Evolutionary conservation across 2,888 invertebrate genomes (phyloP).

Genomic region (Crocallis elinguaria): DNA sequence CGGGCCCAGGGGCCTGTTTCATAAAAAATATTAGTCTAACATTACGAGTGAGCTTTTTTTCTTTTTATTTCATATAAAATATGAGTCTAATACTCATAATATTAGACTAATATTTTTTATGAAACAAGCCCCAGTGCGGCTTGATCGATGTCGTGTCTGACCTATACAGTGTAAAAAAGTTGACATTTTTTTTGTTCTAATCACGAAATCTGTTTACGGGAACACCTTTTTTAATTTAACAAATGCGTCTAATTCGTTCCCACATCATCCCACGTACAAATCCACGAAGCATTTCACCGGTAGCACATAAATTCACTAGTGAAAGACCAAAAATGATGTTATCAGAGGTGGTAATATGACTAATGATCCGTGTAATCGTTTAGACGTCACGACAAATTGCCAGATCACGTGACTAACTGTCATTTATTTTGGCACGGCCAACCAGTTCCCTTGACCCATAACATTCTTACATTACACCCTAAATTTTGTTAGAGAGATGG

Average conservation of each 20-base stretch:
- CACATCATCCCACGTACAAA: conserved; percentile 25
- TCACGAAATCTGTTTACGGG: background rate
- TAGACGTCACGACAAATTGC: conserved; percentile 77
- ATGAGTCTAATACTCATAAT: too few species aligned
- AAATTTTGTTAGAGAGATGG: conserved; percentile 25
- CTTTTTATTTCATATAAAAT: too few species aligned
- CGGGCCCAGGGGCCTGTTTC: too few species aligned
- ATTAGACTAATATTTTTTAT: too few species aligned
- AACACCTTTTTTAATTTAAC: conserved; percentile 21
- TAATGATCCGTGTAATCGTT: conserved; percentile 78
- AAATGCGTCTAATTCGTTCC: conserved; percentile 11
- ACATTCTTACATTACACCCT: conserved; percentile 4
- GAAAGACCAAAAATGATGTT: conserved; percentile 68
- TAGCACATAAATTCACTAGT: conserved; percentile 55
- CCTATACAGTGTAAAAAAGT: too few species aligned
- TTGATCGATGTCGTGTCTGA: too few species aligned
- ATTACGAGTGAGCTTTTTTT: too few species aligned
- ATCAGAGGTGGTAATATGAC: conserved; percentile 81
- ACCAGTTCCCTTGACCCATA: conserved; percentile 37
- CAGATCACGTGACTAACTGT: conserved; percentile 71
- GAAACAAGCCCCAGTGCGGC: too few species aligned
- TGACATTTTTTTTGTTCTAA: background rate
- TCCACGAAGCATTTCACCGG: conserved; percentile 30
- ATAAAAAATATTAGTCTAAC: too few species aligned
- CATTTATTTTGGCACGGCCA: conserved; percentile 64